These are phyloP conservation scores for Cerastoderma edule DNA, from an alignment of 2,888 invertebrate genomes.

Conservation along the genomic window DNA sequence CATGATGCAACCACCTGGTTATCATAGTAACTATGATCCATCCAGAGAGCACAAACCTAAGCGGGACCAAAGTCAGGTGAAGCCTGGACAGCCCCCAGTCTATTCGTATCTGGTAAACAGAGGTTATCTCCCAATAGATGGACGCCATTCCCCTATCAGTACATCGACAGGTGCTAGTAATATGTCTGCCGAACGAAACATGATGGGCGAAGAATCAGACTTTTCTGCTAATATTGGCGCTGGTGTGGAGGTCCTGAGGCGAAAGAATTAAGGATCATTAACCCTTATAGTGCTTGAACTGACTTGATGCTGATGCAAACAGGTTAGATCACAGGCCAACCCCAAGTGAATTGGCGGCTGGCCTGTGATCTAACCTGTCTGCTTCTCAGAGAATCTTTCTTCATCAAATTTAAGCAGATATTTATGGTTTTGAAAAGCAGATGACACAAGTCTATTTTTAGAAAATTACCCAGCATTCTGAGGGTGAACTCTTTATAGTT, in stretches of 20 bases:
- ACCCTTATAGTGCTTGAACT: too few species aligned
- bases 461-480: too few species aligned
- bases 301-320: too few species aligned
- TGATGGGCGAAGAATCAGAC: slow-evolving; percentile 57
- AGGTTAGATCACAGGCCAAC: too few species aligned
- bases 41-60: slow-evolving; percentile 27
- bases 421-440: too few species aligned
- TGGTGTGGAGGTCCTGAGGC: slow-evolving; percentile 68
- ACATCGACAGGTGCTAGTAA: slow-evolving; percentile 62
- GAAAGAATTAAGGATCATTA: slow-evolving; percentile 36
- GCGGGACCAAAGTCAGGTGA: slow-evolving; percentile 21
- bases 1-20: slow-evolving; percentile 15
- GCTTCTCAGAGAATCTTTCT: too few species aligned
- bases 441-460: too few species aligned
- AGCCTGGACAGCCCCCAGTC: slow-evolving; percentile 59
- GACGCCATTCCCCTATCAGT: slow-evolving; percentile 58
- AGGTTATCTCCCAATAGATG: slow-evolving; percentile 73
- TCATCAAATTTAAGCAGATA: too few species aligned
- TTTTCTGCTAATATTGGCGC: slow-evolving; percentile 62
- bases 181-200: slow-evolving; percentile 54
- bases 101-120: slow-evolving; percentile 77
- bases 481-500: too few species aligned
- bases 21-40: slow-evolving; percentile 18
- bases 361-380: too few species aligned
- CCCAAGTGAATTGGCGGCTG: too few species aligned